Base-by-base conservation (phyloP, 2,888 invertebrate species). In the Trypoxylon attenuatum region DNA sequence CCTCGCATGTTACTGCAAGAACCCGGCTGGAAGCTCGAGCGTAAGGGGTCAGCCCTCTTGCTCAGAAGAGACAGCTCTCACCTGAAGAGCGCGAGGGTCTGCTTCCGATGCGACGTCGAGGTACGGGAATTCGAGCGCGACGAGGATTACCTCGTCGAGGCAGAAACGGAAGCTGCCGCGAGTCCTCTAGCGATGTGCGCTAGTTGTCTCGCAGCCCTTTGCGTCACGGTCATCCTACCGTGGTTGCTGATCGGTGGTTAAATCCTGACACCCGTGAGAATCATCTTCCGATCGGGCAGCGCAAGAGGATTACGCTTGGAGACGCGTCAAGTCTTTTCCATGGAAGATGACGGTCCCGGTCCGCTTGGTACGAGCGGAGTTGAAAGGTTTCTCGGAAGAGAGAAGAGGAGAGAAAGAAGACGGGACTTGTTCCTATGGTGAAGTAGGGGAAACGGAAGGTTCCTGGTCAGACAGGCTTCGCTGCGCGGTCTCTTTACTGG, bases 61-160 rank as follows among this genome's bases (percentile, higher is more conserved):
- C 60, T 86, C 46, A 72, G 86, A 8, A 77, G 86, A 22, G 86
- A 86, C 73, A 85, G 83, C 43, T 79, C 82, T 10, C 80, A 82
- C 53, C 74, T 77, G 52, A 85, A 82, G 71, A 77, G 74, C 39
- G 80, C 81, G 10, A 74, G 89, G 22, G 90, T 90, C 33, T 89
- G 88, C 73, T 90, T 90, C 77, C 89, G 88, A 13, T 88, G 88
- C 80, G 89, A 90, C 78, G 90, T 90, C 5, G 89, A 90, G 71
- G 87, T 90, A 6, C 86, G 88, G 39, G 90, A 90, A 76, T 90
- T 89, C 83, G 87, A 87, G 70, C 84, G 88, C 46, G 85, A 87
- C 54, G 88, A 88, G 45, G 87, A 89, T 73, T 88, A 89, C 79
- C 71, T 83, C 53, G 83, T 85, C 51, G 88, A 88, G 49, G 78